Conservation (phyloP, 2,888 invertebrate species). For the Scaptomyza flava region DNA sequence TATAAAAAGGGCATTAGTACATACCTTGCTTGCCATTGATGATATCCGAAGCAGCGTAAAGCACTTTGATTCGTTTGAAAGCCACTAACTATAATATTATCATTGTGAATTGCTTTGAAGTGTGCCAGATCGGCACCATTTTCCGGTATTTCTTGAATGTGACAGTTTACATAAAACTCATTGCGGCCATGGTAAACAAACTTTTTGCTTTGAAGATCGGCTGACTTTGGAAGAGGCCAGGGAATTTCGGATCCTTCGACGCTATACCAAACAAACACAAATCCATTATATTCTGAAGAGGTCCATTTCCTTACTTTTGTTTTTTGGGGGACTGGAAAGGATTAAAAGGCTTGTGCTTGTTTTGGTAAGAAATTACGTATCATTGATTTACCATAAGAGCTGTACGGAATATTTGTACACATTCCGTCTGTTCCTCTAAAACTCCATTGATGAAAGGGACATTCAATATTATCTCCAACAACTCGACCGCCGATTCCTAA, state of each 20-base stretch:
- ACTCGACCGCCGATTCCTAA: conserved; percentile 92
- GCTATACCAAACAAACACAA: conserved; percentile 93
- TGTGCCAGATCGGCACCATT: conserved; percentile 95
- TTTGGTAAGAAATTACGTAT: neutral
- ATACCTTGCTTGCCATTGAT: conserved; percentile 86
- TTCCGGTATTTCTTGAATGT: conserved; percentile 93
- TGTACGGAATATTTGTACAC: conserved; percentile 91
- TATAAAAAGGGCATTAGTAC: neutral
- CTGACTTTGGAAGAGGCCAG: conserved; percentile 88
- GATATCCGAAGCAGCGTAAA: conserved; percentile 84
- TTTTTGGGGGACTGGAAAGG: conserved; percentile 87
- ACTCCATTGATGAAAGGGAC: conserved; percentile 95
- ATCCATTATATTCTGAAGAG: conserved; percentile 88
- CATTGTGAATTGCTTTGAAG: conserved; percentile 90
- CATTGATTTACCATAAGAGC: conserved; percentile 84
- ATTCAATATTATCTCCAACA: conserved; percentile 91
- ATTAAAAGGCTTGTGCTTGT: neutral
- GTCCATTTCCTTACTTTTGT: conserved; percentile 90
- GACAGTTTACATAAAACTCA: conserved; percentile 90
- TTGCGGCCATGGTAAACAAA: conserved; percentile 91
- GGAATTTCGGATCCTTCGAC: conserved; percentile 88
- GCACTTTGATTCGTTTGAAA: conserved; percentile 80
- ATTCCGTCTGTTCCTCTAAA: conserved; percentile 91
- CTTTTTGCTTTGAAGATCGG: conserved; percentile 85
- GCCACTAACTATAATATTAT: conserved; percentile 86